phyloP scores from a whole-genome alignment of 2,888 invertebrate genomes.

The Chaetoderma sp. region DNA sequence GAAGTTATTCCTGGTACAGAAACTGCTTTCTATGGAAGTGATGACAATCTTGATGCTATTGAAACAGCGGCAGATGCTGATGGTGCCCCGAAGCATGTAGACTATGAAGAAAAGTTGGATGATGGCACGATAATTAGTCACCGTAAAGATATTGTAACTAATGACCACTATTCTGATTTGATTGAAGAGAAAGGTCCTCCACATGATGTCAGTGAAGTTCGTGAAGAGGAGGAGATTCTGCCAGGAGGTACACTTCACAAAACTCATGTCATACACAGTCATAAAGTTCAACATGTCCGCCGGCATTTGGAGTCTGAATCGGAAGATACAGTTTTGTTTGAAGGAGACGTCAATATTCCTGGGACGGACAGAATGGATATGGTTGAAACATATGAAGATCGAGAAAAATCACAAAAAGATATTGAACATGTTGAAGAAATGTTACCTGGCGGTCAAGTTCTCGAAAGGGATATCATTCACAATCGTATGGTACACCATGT shows the following conservation, averaged over 20 bases:
- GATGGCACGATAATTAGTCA: constrained; percentile 2
- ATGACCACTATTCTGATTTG: neutral
- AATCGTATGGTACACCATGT: neutral
- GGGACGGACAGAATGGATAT: constrained; percentile 41
- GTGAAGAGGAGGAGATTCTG: constrained; percentile 24
- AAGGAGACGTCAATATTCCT: constrained; percentile 34
- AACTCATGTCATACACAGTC: neutral
- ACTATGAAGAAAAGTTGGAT: neutral
- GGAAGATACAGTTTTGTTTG: constrained; percentile 14
- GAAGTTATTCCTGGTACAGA: constrained; percentile 60
- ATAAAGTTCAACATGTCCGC: neutral
- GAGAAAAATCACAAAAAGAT: constrained; percentile 32
- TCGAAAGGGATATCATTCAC: constrained; percentile 35
- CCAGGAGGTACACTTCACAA: constrained; percentile 28
- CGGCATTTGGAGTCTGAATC: constrained; percentile 14
- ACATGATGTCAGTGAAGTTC: constrained; percentile 8
- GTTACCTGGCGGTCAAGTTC: constrained; percentile 39
- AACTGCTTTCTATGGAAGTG: constrained; percentile 44
- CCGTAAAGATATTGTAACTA: neutral
- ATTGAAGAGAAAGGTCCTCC: constrained; percentile 16
- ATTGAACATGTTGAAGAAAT: constrained; percentile 40
- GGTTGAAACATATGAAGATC: constrained; percentile 39
- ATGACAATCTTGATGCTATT: neutral
- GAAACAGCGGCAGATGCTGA: neutral
- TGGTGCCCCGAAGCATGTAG: constrained; percentile 8